Conservation (phyloP, 2,797 vertebrate species). For the Hemibagrus guttatus region DNA sequence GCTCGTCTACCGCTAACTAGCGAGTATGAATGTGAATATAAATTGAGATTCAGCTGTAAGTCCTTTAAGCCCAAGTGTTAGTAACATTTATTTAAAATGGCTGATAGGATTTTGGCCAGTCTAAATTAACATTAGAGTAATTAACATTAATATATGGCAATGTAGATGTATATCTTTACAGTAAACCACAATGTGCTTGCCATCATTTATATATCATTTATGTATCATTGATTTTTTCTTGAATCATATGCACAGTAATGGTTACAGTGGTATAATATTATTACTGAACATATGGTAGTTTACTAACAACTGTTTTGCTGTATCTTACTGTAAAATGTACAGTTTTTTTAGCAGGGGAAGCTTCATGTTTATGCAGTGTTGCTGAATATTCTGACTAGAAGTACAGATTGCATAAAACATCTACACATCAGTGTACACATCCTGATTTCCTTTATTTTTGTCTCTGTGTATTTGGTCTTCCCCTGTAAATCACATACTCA, state of each 20-base stretch:
- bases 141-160: too few relatives aligned
- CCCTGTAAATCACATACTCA: conserved; percentile 30
- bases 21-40: too few relatives aligned
- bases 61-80: background rate
- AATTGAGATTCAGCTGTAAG: background rate
- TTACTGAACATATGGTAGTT: too few relatives aligned
- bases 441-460: conserved; percentile 32
- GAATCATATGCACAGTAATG: background rate
- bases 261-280: background rate
- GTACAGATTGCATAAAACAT: background rate
- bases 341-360: background rate
- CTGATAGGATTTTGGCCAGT: background rate
- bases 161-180: background rate
- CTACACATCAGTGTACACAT: background rate
- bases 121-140: background rate
- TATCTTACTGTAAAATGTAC: background rate
- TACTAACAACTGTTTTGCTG: background rate
- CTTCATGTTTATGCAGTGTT: background rate
- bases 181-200: background rate
- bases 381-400: background rate
- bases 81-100: background rate
- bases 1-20: background rate
- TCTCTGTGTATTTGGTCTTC: conserved; percentile 28
- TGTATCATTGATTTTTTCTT: background rate
- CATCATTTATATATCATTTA: background rate